Evolutionary conservation across 2,888 invertebrate genomes (phyloP), one percentile per base, ranked within the genome.

Genomic region (Antitype chi): DNA sequence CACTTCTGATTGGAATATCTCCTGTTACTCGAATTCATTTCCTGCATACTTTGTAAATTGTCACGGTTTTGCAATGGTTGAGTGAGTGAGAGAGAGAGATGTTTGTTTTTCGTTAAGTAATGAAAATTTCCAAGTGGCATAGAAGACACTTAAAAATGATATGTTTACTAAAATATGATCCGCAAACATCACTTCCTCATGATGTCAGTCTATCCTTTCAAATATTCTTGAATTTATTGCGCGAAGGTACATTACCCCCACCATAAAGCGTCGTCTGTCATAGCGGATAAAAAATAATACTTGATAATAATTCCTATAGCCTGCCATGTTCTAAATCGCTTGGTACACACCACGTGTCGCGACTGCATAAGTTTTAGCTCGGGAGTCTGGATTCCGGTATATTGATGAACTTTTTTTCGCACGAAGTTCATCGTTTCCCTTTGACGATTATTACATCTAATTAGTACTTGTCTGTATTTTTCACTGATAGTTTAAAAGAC

Each of bases 261-360:
- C 67, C 76, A 78, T 80, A 88, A 90, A 76, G 85, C 86, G 78
- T 81, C 88, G 85, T 93, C 86, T 90, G 91, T 93, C 93, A 92
- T 68, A 74, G 74, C 67, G 91, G 90, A 93, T 94, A 92, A 93
- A 93, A 92, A 93, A 93, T 93, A 93, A 93, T 90, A 89, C 91
- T 89, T 88, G 79, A 91, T 93, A 93, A 93, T 94, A 90, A 94
- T 93, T 92, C 92, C 87, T 91, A 89, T 92, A 90, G 88, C 88
- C 25, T 55, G 87, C 89, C 90, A 79, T 84, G 84, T 88, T 89
- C 89, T 91, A 91, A 92, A 93, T 92, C 92, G 91, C 87, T 87
- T 87, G 90, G 89, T 89, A 89, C 86, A 87, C 84, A 82, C 89
- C 79, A 90, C 93, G 93, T 93, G 93, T 91, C 89, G 78, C 84